Evolutionary conservation across 2,797 vertebrate genomes (phyloP), one percentile per base, ranked within the genome.

Genomic region (Dryobates pubescens): DNA sequence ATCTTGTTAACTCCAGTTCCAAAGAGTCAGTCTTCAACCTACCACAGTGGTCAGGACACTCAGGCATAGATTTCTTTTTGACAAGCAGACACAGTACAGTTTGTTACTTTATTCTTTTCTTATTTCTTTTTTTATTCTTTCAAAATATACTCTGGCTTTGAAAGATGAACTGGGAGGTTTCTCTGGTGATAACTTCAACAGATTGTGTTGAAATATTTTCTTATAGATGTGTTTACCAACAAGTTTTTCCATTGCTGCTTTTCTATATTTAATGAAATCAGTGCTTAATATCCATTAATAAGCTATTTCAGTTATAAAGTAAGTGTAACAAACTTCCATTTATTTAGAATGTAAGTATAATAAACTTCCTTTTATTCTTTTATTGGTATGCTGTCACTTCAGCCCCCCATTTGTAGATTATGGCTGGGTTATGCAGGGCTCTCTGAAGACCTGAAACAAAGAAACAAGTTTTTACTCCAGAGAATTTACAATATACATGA

Each of bases 401-500:
- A 64, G 26, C 3, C 9, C 8, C 36, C 7, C 30, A 15, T 36
- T 56, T 85, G 65, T 65, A 56, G 34, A 62, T 53, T 13, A 32
- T 32, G 51, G 36, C n/a, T 75, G 22, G 13, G 36, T 85, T 85
- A 49, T 41, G 51, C 36, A 74, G 71, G 43, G 38, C 34, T 59
- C 69, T 87, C 70, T 92, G 65, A 63, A 76, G 81, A 65, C 45
- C 80, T 78, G 20, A 81, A 92, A 88, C n/a, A 90, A 91, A 84
- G 85, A 81, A 93, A 67, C 29, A 73, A 81, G 30, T 26, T 82
- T 76, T 79, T 86, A 47, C 87, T 89, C 89, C 53, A 79, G 58
- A 86, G 84, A 81, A 56, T 85, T 91, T 95, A 57, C 56, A 86
- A 58, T 78, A 88, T 73, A 94, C 70, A 64, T 73, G 69, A 89